These are phyloP conservation scores for Whitmania pigra DNA, from an alignment of 1,140 invertebrate species.

Conservation along the genomic window DNA sequence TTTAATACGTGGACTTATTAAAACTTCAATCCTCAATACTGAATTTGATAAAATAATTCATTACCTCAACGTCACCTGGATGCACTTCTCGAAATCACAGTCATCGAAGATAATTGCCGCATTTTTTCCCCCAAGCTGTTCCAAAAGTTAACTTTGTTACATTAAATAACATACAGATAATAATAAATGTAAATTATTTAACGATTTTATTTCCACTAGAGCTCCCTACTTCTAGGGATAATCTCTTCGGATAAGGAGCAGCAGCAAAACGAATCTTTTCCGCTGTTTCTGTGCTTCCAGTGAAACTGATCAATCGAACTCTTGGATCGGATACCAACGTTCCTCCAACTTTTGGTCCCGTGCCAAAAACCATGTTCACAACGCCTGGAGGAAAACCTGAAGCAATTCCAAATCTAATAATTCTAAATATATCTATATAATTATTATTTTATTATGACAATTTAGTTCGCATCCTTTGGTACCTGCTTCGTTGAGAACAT, in stretches of 20 bases:
- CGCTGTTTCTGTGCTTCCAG: conserved; percentile 49
- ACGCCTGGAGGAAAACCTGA: conserved; percentile 49
- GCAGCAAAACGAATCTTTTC: conserved; percentile 41
- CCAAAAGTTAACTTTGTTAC: conserved; percentile 18
- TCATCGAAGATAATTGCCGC: conserved; percentile 49
- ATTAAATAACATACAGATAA: too few species aligned
- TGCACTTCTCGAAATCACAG: conserved; percentile 44
- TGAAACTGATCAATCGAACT: conserved; percentile 45
- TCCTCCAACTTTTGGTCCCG: conserved; percentile 45
- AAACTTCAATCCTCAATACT: background rate
- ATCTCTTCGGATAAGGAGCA: conserved; percentile 46
- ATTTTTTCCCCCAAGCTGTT: conserved; percentile 52
- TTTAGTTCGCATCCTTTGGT: background rate
- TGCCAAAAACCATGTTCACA: conserved; percentile 51
- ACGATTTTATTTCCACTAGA: background rate
- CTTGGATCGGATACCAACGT: conserved; percentile 46
- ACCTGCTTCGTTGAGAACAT: conserved; percentile 47
- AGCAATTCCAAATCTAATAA: conserved; percentile 14
- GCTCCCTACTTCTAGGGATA: conserved; percentile 46
- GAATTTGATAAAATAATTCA: background rate
- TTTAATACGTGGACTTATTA: background rate
- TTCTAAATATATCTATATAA: background rate
- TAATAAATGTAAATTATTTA: too few species aligned
- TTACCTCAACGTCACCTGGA: conserved; percentile 43
- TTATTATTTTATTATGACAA: background rate